Base-by-base conservation (phyloP, 2,888 invertebrate genomes). In the Plusia festucae region DNA sequence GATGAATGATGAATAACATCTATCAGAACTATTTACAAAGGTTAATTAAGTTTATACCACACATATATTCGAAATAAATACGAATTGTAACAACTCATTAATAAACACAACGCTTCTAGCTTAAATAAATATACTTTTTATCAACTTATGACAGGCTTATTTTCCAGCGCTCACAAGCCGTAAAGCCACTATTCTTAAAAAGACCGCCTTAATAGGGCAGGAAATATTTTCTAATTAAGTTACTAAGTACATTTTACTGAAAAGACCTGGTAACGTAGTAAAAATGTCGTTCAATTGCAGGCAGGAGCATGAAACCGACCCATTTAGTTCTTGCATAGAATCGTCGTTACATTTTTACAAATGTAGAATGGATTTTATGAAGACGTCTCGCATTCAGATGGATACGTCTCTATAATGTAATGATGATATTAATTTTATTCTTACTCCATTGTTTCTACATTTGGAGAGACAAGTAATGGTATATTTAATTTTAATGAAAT, bases 271-370 rank as follows among this genome's bases (percentile, higher is more conserved):
- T 18, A 32, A 18, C 51, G 59, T 22, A 59, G 52, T 72, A 69
- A 73, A 69, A 76, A 60, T 59, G 57, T 62, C 69, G 55, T 78
- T 78, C 76, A 68, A 70, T 64, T 57, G 59, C 65, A 60, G 5
- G 46, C 46, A 18, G 11, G 8, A 60, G 51, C 11, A 60, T 22
- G 59, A 49, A 54, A 13, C 59, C 54, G 40, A 7, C 24, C 27
- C 40, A 59, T 66, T 64, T 70, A 18, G 15, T 55, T 46, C 61
- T 57, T 60, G 46, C 62, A 62, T 60, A 54, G 24, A 61, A 60
- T 30, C 40, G 24, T 49, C 49, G 11, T 55, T 54, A 54, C 53
- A 60, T 32, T 40, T 51, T 53, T 27, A 51, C 49, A 60, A 66
- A 54, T 3, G 56, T 52, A 51, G 34, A 49, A 8, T 5, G 22